Evolutionary conservation across 2,888 invertebrate genomes (phyloP).

Genomic region (Noctua comes): DNA sequence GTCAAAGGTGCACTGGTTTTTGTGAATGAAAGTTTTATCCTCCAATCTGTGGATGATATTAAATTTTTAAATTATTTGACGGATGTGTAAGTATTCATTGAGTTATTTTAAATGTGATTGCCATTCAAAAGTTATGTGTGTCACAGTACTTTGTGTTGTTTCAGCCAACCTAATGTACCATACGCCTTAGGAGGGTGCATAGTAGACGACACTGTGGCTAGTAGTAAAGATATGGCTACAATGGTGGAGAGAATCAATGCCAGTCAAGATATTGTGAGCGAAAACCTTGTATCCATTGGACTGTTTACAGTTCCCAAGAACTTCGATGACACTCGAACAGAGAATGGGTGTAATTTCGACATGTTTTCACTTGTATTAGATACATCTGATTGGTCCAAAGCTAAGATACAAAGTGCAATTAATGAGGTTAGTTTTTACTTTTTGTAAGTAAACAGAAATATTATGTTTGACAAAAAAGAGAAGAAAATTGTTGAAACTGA

Average conservation of each 20-base stretch:
- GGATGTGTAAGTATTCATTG: slow-evolving; percentile 79
- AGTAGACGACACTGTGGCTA: slow-evolving; percentile 81
- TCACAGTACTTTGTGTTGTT: slow-evolving; percentile 63
- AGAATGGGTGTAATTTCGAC: slow-evolving; percentile 76
- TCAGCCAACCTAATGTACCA: slow-evolving; percentile 84
- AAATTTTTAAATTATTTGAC: slow-evolving; percentile 83
- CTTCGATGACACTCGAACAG: slow-evolving; percentile 57
- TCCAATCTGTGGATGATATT: slow-evolving; percentile 81
- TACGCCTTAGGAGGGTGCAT: slow-evolving; percentile 88
- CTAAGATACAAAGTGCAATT: slow-evolving; percentile 79
- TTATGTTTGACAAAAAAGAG: neutral
- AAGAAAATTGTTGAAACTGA: neutral
- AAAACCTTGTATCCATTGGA: slow-evolving; percentile 83
- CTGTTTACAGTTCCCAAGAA: slow-evolving; percentile 81
- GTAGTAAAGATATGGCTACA: slow-evolving; percentile 73
- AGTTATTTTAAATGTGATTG: neutral
- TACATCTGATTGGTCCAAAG: slow-evolving; percentile 80
- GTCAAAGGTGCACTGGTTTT: slow-evolving; percentile 84
- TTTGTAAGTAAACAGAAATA: neutral
- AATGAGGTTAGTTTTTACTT: slow-evolving; percentile 76
- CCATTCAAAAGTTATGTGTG: neutral
- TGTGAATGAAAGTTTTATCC: slow-evolving; percentile 84
- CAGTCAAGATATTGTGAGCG: slow-evolving; percentile 76
- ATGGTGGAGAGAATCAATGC: slow-evolving; percentile 77
- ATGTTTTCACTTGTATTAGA: slow-evolving; percentile 84